Conservation (phyloP, 2,888 invertebrate species). For the Choreutis nemorana region DNA sequence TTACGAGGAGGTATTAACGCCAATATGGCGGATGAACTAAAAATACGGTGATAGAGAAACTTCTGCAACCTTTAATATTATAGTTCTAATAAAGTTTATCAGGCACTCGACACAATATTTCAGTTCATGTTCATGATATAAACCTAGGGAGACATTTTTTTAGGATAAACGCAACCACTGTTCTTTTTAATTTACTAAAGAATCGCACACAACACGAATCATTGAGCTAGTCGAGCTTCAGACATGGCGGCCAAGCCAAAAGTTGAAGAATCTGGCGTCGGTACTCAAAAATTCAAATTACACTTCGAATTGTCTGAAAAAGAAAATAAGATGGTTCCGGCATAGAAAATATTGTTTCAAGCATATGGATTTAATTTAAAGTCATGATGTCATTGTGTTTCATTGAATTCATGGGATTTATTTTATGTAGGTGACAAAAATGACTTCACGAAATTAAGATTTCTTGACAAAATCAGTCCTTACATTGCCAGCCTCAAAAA, state of each 20-base stretch:
- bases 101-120: constrained; percentile 50
- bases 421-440: too few species aligned
- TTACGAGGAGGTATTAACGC: constrained; percentile 68
- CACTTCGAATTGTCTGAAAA: constrained; percentile 37
- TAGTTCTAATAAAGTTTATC: constrained; percentile 41
- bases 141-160: constrained; percentile 41
- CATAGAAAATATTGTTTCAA: constrained; percentile 36
- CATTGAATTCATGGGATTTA: constrained; percentile 30
- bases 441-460: too few species aligned
- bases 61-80: constrained; percentile 51
- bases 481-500: too few species aligned
- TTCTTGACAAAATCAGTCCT: too few species aligned
- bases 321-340: constrained; percentile 50
- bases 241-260: constrained; percentile 64
- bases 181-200: constrained; percentile 52
- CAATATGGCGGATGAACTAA: constrained; percentile 76
- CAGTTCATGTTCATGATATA: constrained; percentile 41
- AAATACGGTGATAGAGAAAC: constrained; percentile 62
- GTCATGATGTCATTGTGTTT: constrained; percentile 40
- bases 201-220: constrained; percentile 66
- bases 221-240: constrained; percentile 57
- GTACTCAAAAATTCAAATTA: constrained; percentile 35
- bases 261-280: constrained; percentile 38
- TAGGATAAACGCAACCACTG: constrained; percentile 44
- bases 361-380: constrained; percentile 43